Conservation (phyloP, 2,113 vertebrate species). For the Camelus dromedarius region DNA sequence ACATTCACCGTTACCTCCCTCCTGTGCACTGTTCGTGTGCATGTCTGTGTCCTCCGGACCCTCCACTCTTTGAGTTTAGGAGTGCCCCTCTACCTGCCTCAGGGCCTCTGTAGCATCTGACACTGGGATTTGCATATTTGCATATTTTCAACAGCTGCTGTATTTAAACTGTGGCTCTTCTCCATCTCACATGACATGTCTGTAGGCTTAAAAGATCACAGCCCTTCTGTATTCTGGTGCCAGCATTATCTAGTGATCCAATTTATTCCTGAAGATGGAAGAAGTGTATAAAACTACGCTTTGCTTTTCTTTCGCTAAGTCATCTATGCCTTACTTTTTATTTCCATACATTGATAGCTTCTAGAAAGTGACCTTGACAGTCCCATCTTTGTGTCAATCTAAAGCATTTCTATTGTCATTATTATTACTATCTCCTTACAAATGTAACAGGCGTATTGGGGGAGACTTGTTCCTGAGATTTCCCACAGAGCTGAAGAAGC, state of each 20-base stretch:
- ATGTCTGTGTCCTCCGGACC: background rate
- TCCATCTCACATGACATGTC: background rate
- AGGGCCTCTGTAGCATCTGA: background rate
- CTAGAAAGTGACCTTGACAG: background rate
- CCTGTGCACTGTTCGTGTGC: background rate
- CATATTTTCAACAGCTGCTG: background rate
- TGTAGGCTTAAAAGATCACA: background rate
- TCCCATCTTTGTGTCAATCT: background rate
- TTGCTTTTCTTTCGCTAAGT: slow-evolving; percentile 28
- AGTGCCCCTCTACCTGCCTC: background rate
- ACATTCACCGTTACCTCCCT: background rate
- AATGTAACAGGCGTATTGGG: background rate
- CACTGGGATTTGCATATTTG: background rate
- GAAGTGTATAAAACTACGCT: background rate
- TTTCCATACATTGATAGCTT: background rate
- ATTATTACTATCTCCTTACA: background rate
- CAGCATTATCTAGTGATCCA: background rate
- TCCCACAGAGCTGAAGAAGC: background rate
- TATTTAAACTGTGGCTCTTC: background rate
- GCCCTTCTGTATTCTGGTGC: background rate
- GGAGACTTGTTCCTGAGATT: background rate
- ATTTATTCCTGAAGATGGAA: background rate
- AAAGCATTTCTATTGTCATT: background rate
- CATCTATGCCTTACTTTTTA: background rate
- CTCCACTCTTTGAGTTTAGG: background rate